A percentile compares a stretch with the other conserved stretches of the same genome.
Conservation (phyloP, 2,113 vertebrate species). For the Pao palembangensis region DNA sequence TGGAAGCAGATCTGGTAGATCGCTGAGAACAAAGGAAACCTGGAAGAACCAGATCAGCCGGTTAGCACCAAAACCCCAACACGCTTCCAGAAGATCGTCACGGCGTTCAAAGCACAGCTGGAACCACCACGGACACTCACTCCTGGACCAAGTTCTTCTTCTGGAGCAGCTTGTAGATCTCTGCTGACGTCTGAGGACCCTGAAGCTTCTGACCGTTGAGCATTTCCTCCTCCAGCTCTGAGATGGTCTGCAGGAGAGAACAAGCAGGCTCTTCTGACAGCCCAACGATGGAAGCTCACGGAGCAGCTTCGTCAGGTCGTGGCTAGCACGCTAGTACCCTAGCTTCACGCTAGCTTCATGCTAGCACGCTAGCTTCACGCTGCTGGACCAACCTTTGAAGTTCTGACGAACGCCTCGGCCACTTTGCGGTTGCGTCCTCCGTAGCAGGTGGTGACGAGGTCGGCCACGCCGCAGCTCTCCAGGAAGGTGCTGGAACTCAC, state of each 20-base stretch:
- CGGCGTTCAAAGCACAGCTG: too few relatives aligned
- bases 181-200: constrained; percentile 79
- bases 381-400: constrained; percentile 75
- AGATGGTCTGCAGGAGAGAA: constrained; percentile 72
- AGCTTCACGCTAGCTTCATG: too few relatives aligned
- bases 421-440: constrained; percentile 84
- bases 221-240: constrained; percentile 84
- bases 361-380: too few relatives aligned
- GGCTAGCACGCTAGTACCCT: too few relatives aligned
- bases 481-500: constrained; percentile 79
- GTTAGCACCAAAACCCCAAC: background rate
- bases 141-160: constrained; percentile 60
- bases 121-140: constrained; percentile 54
- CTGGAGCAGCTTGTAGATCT: constrained; percentile 67
- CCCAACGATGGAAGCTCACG: too few relatives aligned
- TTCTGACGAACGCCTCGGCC: constrained; percentile 81
- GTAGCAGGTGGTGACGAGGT: constrained; percentile 88
- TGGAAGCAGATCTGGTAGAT: constrained; percentile 86
- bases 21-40: constrained; percentile 82
- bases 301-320: too few relatives aligned
- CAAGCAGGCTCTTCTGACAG: background rate
- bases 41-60: constrained; percentile 21
- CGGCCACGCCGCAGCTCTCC: constrained; percentile 86
- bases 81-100: background rate
- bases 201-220: constrained; percentile 90